Percentiles rank a stretch among this genome's conserved stretches.
Evolutionary conservation across 2,797 vertebrate species (phyloP).

Genomic region (Gadopsis bispinosus): DNA sequence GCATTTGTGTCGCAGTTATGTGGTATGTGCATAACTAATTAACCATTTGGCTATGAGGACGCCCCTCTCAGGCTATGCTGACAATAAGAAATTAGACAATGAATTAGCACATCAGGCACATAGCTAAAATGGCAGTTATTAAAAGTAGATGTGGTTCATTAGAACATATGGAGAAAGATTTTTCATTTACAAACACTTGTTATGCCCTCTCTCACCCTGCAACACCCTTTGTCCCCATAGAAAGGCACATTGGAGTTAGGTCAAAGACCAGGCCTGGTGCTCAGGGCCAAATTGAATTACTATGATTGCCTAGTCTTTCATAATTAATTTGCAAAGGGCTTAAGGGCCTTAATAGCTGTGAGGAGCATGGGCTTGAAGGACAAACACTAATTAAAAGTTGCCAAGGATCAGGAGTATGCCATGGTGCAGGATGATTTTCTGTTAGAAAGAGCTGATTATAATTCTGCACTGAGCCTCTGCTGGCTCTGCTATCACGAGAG

Average conservation of each 20-base stretch:
- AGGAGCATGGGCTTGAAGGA: conserved; percentile 89
- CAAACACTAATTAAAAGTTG: conserved; percentile 94
- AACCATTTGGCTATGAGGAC: not conserved
- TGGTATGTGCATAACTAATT: not conserved
- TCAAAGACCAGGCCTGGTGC: conserved; percentile 84
- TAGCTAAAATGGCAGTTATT: conserved; percentile 2
- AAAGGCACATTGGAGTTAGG: conserved; percentile 66
- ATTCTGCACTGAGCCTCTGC: conserved; percentile 78
- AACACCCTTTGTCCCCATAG: conserved; percentile 42
- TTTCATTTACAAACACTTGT: conserved; percentile 46
- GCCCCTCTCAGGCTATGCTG: too few relatives aligned
- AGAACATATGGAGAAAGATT: conserved; percentile 6
- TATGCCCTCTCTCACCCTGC: conserved; percentile 30
- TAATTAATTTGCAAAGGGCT: conserved; percentile 93
- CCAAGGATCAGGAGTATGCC: conserved; percentile 84
- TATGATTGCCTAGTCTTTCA: conserved; percentile 90
- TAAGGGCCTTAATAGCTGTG: conserved; percentile 87
- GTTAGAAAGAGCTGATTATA: conserved; percentile 83
- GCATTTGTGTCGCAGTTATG: not conserved
- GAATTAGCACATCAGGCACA: not conserved
- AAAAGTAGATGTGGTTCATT: conserved; percentile 10
- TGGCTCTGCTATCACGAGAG: conserved; percentile 56
- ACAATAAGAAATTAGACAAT: too few relatives aligned
- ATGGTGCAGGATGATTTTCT: conserved; percentile 78
- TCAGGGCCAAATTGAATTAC: conserved; percentile 89